A percentile compares a stretch with the other conserved stretches of the same genome.
Conservation (phyloP, 1,140 invertebrate genomes). For the Capitella teleta region DNA sequence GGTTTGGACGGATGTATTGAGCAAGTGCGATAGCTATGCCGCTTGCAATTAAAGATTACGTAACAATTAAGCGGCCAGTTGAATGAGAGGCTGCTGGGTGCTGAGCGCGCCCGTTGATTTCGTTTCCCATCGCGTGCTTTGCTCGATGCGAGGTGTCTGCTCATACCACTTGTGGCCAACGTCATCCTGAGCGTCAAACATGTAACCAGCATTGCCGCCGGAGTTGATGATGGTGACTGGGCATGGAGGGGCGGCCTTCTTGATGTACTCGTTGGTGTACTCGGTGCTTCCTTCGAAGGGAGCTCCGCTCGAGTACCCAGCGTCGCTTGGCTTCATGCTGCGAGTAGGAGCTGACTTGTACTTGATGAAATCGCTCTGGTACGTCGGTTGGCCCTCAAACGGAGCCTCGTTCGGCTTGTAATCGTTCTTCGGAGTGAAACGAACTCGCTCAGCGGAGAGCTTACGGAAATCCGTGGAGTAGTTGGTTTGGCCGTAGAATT, state of each 20-base stretch:
- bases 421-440: conserved; percentile 18
- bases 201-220: conserved; percentile 16
- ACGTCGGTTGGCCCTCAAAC: conserved; percentile 38
- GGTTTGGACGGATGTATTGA: too few species aligned
- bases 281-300: conserved; percentile 37
- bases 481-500: conserved; percentile 37
- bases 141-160: too few species aligned
- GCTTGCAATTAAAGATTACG: neutral
- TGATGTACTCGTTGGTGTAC: conserved; percentile 36
- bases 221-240: conserved; percentile 29
- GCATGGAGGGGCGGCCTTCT: conserved; percentile 29
- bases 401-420: conserved; percentile 33
- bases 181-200: conserved; percentile 17
- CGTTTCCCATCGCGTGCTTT: neutral
- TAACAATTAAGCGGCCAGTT: neutral
- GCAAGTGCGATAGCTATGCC: too few species aligned
- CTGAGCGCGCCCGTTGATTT: neutral
- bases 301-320: conserved; percentile 19
- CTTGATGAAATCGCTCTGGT: conserved; percentile 32
- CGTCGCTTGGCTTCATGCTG: conserved; percentile 28
- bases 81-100: neutral
- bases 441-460: conserved; percentile 25
- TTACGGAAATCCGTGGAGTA: conserved; percentile 37
- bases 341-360: conserved; percentile 16
- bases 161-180: conserved; percentile 30